Evolutionary conservation across 2,113 vertebrate species (phyloP), one percentile per base, ranked within the genome.

Genomic region (Microcebus lehilahytsara): DNA sequence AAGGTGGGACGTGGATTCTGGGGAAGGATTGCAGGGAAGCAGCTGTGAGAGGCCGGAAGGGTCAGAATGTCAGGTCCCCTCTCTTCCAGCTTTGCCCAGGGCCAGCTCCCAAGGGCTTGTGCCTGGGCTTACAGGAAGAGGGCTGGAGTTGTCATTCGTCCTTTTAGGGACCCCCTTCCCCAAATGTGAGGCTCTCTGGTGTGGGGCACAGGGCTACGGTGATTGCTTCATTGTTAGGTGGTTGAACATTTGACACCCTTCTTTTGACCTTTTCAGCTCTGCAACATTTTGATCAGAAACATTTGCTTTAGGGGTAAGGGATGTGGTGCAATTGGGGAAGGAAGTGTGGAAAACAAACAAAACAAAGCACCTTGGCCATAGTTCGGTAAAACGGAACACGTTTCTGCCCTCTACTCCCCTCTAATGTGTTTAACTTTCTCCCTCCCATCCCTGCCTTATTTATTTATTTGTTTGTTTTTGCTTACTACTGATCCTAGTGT

Each of bases 211-310:
- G 34, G 56, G 6, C 71, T n/a, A 1, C 3, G 30, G 53, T 10
- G 67, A 53, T 79, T 86, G 74, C 94, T 69, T 80, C 78, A 81
- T 2, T 19, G 42, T 56, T 58, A 19, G 25, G 1, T 51, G 88
- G 19, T n/a, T 64, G 64, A 80, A 78, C 56, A 42, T 91, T 62
- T 16, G 8, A 32, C 46, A 69, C 32, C 17, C 17, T 91, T 64
- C 53, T 79, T 96, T 67, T 91, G 80, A 77, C 40, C 51, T 93
- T 84, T 74, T 58, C 53, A 69, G 46, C 60, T 67, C 86, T 95
- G 69, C 60, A 94, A 62, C 22, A 77, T 89, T 95, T 42, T 85
- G 77, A 75, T 81, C 64, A 93, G 94, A 96, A 95, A 87, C 62
- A 81, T 80, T 74, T 96, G 81, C 72, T 85, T 64, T 78, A 77